Evolutionary conservation across 2,888 invertebrate species (phyloP), one percentile per base, ranked within the genome.

Genomic region (Sturmia bella): DNA sequence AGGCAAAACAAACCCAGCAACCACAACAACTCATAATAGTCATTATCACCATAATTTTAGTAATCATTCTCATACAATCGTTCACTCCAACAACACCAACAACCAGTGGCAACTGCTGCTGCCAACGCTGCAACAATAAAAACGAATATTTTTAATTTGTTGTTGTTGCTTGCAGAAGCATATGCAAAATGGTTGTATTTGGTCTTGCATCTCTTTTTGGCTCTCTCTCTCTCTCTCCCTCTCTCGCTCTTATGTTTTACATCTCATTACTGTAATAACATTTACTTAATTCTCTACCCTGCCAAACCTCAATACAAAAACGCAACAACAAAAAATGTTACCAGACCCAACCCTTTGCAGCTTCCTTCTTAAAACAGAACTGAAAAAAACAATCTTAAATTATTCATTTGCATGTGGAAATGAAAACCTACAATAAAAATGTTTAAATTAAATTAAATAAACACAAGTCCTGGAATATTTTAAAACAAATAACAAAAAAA

Each of bases 201-300:
- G 74, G 69, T 54, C 54, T 70, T 52, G 41, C 52, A 70, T 74
- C 48, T 37, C 24, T 64, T 32, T 63, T 32, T 63, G 37, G 0
- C 57, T 12, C 57, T 6, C n/a, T 39, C 57, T 19, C 12, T 19
- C 54, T 11, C 11, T 56, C n/a, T 24, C 52, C 2, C 54, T 27
- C 24, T 27, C 27, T 32, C 41, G 63, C 19, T 68, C 39, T 78
- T 74, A 56, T 78, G 64, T 75, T 82, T 73, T 70, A 70, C 78
- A 82, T 66, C 66, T 61, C 78, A 82, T 82, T 75, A 70, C 52
- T 45, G 32, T 70, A 70, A 32, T 64, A 52, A 64, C 68, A 63
- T 57, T 54, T 19, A 64, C 19, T 69, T 41, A 17, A 43, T 27
- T 32, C 63, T 52, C 43, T n/a, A 50, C 45, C 63, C 66, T 17